Conservation (phyloP, 2,888 invertebrate genomes). For the Xylota segnis region DNA sequence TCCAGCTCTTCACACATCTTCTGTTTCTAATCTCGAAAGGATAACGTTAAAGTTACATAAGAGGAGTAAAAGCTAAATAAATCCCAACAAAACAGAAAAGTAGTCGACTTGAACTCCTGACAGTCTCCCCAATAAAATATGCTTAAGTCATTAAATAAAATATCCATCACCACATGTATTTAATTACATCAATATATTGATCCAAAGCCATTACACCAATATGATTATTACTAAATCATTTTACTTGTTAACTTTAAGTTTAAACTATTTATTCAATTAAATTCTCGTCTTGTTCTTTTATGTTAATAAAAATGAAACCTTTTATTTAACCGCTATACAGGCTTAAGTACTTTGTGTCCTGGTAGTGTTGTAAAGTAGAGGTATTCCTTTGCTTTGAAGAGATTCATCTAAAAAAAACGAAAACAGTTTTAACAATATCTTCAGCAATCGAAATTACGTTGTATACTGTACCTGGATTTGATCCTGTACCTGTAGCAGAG, state of each 20-base stretch:
- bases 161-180: background rate
- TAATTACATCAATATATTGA: constrained; percentile 58
- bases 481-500: constrained; percentile 82
- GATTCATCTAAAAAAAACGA: constrained; percentile 58
- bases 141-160: constrained; percentile 18
- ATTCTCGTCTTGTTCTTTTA: constrained; percentile 2
- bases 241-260: constrained; percentile 38
- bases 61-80: no score
- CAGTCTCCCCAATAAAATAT: no score
- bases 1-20: no score
- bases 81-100: no score
- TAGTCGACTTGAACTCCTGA: no score
- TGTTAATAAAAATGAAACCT: constrained; percentile 45
- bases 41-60: no score
- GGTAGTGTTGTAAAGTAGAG: constrained; percentile 63
- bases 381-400: constrained; percentile 66
- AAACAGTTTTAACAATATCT: background rate
- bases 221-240: constrained; percentile 24
- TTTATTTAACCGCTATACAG: background rate
- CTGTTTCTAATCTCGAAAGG: no score
- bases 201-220: constrained; percentile 58
- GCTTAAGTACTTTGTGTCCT: constrained; percentile 61
- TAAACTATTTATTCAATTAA: constrained; percentile 15
- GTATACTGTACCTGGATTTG: constrained; percentile 80
- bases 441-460: background rate